These are phyloP conservation scores for Corythoichthys haematopterus DNA, from an alignment of 2,113 vertebrate species.

Conservation along the genomic window DNA sequence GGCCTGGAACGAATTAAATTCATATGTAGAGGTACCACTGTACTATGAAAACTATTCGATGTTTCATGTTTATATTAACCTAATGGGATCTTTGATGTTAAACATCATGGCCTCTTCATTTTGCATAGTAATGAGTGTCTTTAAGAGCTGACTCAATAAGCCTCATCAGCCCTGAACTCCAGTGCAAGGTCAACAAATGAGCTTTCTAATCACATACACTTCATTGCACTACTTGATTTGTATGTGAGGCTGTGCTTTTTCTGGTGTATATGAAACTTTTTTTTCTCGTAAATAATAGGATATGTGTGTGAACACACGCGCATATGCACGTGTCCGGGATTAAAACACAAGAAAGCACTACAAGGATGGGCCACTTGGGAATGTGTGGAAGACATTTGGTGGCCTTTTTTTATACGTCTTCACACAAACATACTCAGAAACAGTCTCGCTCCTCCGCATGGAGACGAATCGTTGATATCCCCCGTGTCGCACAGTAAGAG, in stretches of 20 bases:
- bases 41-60: background rate
- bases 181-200: background rate
- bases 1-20: too few species aligned
- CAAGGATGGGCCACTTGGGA: conserved; percentile 48
- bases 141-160: background rate
- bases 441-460: conserved; percentile 38
- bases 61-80: background rate
- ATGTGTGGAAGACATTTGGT: conserved; percentile 60
- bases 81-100: background rate
- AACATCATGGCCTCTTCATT: background rate
- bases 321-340: conserved; percentile 31
- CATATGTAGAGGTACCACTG: background rate
- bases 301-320: conserved; percentile 18
- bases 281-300: background rate
- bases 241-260: background rate
- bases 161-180: background rate
- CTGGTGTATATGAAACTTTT: background rate
- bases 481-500: conserved; percentile 45
- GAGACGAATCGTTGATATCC: conserved; percentile 39
- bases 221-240: background rate
- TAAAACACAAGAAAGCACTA: conserved; percentile 70
- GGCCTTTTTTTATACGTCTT: conserved; percentile 28
- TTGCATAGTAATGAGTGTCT: conserved; percentile 1
- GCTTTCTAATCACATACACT: background rate
- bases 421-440: conserved; percentile 14